Evolutionary conservation across 2,888 invertebrate species (phyloP), one percentile per base, ranked within the genome.

Genomic region (Xylota sylvarum): DNA sequence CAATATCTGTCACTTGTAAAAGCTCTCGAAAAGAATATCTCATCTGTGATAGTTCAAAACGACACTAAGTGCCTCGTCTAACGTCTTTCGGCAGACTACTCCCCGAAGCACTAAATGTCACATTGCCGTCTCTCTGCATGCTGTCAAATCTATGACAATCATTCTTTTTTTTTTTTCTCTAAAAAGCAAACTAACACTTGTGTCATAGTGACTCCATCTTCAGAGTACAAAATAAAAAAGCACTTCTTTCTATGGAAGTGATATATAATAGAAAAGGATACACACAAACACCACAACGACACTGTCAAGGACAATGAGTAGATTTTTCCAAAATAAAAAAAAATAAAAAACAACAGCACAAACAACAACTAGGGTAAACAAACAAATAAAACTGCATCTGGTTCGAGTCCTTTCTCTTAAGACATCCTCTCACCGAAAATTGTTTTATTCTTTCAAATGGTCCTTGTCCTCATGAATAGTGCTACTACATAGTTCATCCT

Each of bases 361-460:
- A 23, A 6, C 35, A 35, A 9, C 5, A 35, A 35, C 35, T 35
- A 40, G 40, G 5, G 40, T n/a, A 40, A n/a, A 40, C 40, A 40
- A 40, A n/a, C 40, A 4, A 40, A 40, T n/a, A n/a, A 4, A 40
- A n/a, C 40, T 40, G 40, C 40, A 40, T 40, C 40, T 40, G n/a
- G n/a, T 40, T 40, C n/a, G 12, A 40, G 40, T 14, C 14, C 5
- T 14, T 14, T 14, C 14, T 43, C 5, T 43, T 12, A 72, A 60
- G 60, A 60, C 14, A 37, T 60, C 58, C 72, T 60, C 69, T 43
- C 23, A 52, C 32, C 40, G 50, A 82, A 82, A 77, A 70, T 77
- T 70, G 56, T 82, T 77, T 65, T 70, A 77, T 64, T 58, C 40
- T 69, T 23, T 30, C 37, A 43, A 69, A 69, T 69, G 62, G 56